phyloP scores from a whole-genome alignment of 2,113 vertebrate species.

The Microtus ochrogaster region DNA sequence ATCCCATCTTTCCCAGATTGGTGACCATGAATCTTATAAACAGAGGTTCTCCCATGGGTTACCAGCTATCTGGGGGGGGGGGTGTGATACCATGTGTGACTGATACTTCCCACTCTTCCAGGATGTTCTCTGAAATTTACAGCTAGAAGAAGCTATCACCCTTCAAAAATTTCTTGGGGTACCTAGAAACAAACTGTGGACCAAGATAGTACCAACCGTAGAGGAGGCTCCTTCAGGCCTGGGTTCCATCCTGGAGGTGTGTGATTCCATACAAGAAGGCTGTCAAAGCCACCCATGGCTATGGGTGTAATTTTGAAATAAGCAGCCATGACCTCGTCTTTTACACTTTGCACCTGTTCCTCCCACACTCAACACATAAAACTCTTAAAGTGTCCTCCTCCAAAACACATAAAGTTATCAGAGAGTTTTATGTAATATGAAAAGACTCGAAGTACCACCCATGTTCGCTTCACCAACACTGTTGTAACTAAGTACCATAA shows the following conservation, averaged over 20 bases:
- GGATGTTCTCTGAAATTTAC: constrained; percentile 2
- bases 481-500: neutral
- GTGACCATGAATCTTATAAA: neutral
- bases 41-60: neutral
- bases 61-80: neutral
- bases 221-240: neutral
- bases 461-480: neutral
- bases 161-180: neutral
- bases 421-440: neutral
- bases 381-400: neutral
- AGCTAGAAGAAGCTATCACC: neutral
- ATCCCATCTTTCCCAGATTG: constrained; percentile 14
- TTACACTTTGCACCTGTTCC: constrained; percentile 55
- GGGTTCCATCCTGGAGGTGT: neutral
- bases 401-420: neutral
- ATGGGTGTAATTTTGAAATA: constrained; percentile 46
- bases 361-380: neutral
- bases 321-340: constrained; percentile 59
- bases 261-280: neutral
- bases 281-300: neutral
- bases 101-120: neutral
- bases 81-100: neutral
- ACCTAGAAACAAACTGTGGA: neutral
- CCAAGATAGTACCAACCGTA: neutral
- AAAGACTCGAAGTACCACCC: neutral